phyloP scores from a whole-genome alignment of 2,888 invertebrate genomes.

The Ashinkailepas kermadecensis region DNA sequence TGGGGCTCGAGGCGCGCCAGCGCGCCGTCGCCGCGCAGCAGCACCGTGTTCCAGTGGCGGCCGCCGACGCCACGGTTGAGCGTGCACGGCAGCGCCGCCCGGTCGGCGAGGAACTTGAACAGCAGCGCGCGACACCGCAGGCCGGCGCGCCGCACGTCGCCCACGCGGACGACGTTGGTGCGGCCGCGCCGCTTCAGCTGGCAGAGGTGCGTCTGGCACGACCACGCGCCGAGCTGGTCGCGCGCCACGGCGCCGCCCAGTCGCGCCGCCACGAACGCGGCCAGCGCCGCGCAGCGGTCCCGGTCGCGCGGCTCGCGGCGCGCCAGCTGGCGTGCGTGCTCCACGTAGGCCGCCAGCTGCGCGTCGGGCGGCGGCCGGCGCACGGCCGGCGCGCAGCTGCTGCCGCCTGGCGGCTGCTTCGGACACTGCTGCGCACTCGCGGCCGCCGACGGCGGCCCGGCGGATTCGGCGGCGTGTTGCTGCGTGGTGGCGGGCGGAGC shows the following conservation, averaged over 20 bases:
- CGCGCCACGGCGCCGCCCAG: conserved; percentile 1
- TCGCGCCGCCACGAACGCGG: not conserved
- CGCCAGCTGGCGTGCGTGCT: not conserved
- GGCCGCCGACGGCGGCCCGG: not conserved
- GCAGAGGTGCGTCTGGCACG: not conserved
- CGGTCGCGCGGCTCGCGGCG: not conserved
- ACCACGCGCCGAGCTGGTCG: conserved; percentile 12
- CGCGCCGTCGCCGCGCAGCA: not conserved
- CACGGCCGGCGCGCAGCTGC: not conserved
- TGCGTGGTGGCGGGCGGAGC: no score
- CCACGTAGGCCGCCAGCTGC: not conserved
- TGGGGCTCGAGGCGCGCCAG: not conserved
- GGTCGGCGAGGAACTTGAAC: conserved; percentile 23
- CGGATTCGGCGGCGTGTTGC: no score
- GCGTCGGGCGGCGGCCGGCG: not conserved
- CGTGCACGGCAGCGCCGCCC: not conserved
- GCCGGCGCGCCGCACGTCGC: not conserved
- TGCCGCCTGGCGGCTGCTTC: not conserved
- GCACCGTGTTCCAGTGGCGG: conserved; percentile 19
- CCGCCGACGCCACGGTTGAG: not conserved
- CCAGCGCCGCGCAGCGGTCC: not conserved
- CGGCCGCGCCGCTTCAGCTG: not conserved
- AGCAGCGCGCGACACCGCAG: conserved; percentile 5
- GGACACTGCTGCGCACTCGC: not conserved
- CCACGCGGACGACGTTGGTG: not conserved